Conservation (phyloP, 2,113 vertebrate genomes). For the Etheostoma cragini region DNA sequence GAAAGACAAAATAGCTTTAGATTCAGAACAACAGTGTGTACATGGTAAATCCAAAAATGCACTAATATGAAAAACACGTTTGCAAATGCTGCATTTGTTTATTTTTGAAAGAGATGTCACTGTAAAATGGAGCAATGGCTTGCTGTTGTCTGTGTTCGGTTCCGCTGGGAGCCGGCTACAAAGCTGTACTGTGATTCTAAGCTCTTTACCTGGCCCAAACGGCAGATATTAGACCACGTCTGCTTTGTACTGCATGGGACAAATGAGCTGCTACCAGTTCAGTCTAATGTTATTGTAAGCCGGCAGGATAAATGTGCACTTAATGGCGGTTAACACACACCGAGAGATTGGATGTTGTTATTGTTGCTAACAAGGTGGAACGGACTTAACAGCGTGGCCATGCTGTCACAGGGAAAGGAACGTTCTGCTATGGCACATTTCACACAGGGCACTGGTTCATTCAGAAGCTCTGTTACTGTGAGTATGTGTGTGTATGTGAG, state of each 20-base stretch:
- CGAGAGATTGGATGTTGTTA: constrained; percentile 38
- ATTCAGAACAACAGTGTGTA: too few species aligned
- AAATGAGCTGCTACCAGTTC: constrained; percentile 56
- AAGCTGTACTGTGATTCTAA: constrained; percentile 5
- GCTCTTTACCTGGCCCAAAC: constrained; percentile 5
- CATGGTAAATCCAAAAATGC: too few species aligned
- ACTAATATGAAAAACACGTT: too few species aligned
- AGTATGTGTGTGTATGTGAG: neutral
- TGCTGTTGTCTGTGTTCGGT: constrained; percentile 20
- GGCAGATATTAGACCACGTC: constrained; percentile 17
- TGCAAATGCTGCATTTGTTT: too few species aligned
- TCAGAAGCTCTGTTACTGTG: neutral
- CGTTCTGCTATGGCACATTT: constrained; percentile 45
- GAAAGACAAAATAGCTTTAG: too few species aligned
- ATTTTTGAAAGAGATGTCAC: neutral
- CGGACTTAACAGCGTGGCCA: constrained; percentile 53
- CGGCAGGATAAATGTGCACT: constrained; percentile 43
- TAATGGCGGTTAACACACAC: constrained; percentile 38
- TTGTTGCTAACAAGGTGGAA: constrained; percentile 64
- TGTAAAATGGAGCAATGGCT: constrained; percentile 22
- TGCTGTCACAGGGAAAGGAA: constrained; percentile 37
- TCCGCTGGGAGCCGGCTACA: constrained; percentile 35
- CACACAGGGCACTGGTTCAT: constrained; percentile 43
- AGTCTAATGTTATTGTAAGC: constrained; percentile 52
- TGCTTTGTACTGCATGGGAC: constrained; percentile 25